phyloP scores from a whole-genome alignment of 2,888 invertebrate genomes.

The Chymomyza amoena region DNA sequence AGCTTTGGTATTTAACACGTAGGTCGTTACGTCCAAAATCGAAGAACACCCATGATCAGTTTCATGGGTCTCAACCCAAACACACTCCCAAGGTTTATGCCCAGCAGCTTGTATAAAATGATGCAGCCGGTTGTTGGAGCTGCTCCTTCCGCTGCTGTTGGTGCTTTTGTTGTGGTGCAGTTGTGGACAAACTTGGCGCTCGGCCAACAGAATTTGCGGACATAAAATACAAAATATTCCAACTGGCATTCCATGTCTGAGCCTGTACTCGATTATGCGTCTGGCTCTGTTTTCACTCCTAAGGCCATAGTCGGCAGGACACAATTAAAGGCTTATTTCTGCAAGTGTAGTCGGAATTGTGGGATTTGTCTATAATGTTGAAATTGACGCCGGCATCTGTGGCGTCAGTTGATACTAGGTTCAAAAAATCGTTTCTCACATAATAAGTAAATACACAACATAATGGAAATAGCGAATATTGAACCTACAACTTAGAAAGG shows the following conservation, averaged over 20 bases:
- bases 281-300: not conserved
- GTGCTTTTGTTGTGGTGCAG: slow-evolving; percentile 43
- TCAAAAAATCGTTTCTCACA: slow-evolving; percentile 54
- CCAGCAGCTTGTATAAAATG: slow-evolving; percentile 29
- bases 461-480: too few relatives aligned
- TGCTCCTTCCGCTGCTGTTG: slow-evolving; percentile 18
- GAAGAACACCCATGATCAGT: too few relatives aligned
- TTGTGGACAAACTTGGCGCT: slow-evolving; percentile 66
- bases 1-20: too few relatives aligned
- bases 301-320: slow-evolving; percentile 28
- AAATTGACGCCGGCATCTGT: not conserved
- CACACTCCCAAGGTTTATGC: not conserved
- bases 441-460: not conserved
- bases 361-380: not conserved
- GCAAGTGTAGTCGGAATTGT: slow-evolving; percentile 1
- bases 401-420: slow-evolving; percentile 52
- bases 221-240: slow-evolving; percentile 71
- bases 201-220: slow-evolving; percentile 64
- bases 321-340: slow-evolving; percentile 65
- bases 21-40: too few relatives aligned
- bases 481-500: too few relatives aligned
- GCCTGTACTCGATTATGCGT: not conserved
- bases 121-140: slow-evolving; percentile 27
- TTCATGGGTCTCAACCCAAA: too few relatives aligned
- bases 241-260: too few relatives aligned